A percentile compares a stretch with the other conserved stretches of the same genome.
Conservation (phyloP, 2,113 vertebrate species). For the Urocynchramus pylzowi region DNA sequence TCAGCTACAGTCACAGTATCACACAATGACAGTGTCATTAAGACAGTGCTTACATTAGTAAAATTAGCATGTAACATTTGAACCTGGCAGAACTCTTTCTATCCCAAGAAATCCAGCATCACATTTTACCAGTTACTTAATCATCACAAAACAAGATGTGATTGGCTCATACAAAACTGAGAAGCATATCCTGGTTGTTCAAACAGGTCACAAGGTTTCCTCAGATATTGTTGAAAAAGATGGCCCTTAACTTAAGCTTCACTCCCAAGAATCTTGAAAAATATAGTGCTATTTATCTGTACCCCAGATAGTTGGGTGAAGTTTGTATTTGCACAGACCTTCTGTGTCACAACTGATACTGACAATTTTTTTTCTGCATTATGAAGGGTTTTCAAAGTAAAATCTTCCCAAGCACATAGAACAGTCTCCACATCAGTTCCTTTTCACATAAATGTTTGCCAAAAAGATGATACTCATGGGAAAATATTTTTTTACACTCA, state of each 20-base stretch:
- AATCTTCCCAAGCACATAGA: neutral
- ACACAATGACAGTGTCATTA: rapidly evolving
- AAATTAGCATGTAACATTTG: neutral
- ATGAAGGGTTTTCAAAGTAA: neutral
- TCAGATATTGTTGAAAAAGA: neutral
- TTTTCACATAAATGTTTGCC: neutral
- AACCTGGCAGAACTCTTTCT: neutral
- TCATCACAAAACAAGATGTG: neutral
- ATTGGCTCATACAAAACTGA: neutral
- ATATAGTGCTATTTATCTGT: neutral
- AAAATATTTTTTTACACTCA: neutral
- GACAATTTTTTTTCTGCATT: neutral
- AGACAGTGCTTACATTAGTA: neutral
- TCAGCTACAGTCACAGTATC: neutral
- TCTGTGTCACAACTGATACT: neutral
- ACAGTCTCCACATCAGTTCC: neutral
- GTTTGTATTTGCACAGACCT: neutral
- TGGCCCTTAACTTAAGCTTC: neutral
- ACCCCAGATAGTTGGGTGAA: neutral
- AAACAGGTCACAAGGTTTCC: neutral
- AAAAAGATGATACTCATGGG: neutral
- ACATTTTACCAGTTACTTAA: neutral
- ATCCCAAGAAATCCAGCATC: neutral
- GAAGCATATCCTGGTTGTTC: neutral
- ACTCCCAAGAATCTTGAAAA: neutral